A percentile compares a stretch with the other conserved stretches of the same genome.
These are phyloP conservation scores for Drosophila flavopinicola DNA, from an alignment of 2,888 invertebrate genomes.

Conservation along the genomic window DNA sequence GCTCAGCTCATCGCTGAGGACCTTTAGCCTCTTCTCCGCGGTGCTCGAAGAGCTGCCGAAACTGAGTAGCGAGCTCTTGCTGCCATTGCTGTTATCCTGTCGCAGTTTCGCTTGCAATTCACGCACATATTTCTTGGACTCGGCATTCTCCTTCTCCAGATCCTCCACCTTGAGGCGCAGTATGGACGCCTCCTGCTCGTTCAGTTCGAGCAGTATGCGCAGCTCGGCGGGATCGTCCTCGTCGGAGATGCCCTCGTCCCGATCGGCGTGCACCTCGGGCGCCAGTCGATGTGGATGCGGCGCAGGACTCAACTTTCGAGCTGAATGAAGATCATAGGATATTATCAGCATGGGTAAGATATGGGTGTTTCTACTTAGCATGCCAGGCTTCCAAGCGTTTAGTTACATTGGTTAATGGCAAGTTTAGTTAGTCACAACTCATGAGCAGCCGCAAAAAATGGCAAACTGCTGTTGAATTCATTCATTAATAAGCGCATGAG, in stretches of 20 bases:
- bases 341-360: background rate
- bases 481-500: constrained; percentile 64
- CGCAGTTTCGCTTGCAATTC: constrained; percentile 90
- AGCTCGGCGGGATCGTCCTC: constrained; percentile 93
- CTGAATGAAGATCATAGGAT: constrained; percentile 79
- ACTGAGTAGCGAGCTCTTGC: constrained; percentile 59
- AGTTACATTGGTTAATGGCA: constrained; percentile 18
- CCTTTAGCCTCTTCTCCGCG: constrained; percentile 84
- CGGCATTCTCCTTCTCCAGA: constrained; percentile 91
- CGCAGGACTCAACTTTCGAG: constrained; percentile 89
- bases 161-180: constrained; percentile 93
- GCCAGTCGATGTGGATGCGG: constrained; percentile 88
- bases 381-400: constrained; percentile 15
- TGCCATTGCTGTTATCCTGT: constrained; percentile 55
- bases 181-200: constrained; percentile 94
- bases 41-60: constrained; percentile 61
- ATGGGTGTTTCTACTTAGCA: constrained; percentile 6
- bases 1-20: constrained; percentile 89
- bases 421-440: constrained; percentile 45
- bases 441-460: constrained; percentile 86
- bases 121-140: constrained; percentile 89
- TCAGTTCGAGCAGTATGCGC: constrained; percentile 92
- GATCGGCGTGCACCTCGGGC: constrained; percentile 88
- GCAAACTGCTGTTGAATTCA: constrained; percentile 72
- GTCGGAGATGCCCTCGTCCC: constrained; percentile 90